Evolutionary conservation across 2,113 vertebrate species (phyloP).

Genomic region (Falcunculus frontatus): DNA sequence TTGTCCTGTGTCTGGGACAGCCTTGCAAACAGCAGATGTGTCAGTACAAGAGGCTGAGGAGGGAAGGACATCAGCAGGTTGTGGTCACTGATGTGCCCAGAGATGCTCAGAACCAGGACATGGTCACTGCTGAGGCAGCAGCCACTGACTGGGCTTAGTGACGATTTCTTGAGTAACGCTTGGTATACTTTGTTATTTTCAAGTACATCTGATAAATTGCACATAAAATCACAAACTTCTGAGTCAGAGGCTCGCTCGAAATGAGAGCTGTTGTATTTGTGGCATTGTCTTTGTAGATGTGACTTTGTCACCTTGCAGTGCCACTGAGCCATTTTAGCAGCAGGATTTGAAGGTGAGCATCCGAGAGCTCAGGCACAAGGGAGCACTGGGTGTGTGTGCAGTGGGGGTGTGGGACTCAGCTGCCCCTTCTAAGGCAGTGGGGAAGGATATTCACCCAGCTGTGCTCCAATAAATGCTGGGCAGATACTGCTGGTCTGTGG

Average conservation of each 20-base stretch:
- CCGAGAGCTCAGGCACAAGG: neutral
- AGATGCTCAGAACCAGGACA: neutral
- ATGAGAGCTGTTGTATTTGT: neutral
- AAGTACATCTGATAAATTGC: neutral
- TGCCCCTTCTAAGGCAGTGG: neutral
- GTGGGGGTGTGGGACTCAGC: neutral
- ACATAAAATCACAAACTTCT: neutral
- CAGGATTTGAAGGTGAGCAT: neutral
- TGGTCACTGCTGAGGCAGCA: neutral
- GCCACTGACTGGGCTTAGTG: neutral
- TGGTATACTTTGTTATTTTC: neutral
- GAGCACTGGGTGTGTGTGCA: neutral
- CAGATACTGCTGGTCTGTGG: neutral
- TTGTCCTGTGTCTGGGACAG: neutral
- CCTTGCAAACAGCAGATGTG: neutral
- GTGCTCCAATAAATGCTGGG: neutral
- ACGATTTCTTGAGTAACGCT: neutral
- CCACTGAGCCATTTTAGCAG: neutral
- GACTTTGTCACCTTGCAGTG: neutral
- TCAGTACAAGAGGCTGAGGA: neutral
- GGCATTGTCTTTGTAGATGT: neutral
- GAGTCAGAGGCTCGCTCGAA: neutral
- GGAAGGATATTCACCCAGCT: neutral
- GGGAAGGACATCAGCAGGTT: neutral
- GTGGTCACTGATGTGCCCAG: neutral